A percentile compares a stretch with the other conserved stretches of the same genome.
Conservation (phyloP, 2,797 vertebrate genomes). For the Phalanger gymnotis region DNA sequence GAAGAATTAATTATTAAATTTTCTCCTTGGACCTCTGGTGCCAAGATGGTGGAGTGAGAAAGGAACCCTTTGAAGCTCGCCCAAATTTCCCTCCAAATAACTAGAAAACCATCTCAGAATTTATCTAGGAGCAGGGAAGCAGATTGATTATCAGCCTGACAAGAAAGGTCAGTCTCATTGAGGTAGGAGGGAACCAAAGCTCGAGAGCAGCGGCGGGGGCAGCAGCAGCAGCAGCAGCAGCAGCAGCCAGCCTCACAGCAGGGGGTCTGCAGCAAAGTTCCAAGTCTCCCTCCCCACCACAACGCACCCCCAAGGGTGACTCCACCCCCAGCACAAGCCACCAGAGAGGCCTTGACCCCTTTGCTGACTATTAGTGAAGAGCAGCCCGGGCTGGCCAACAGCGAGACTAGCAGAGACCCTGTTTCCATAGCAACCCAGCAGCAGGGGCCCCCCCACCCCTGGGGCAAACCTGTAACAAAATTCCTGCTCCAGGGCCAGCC, state of each 20-base stretch:
- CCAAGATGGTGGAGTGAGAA: not conserved
- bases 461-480: too few relatives aligned
- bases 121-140: not conserved
- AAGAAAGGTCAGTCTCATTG: not conserved
- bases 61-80: too few relatives aligned
- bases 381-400: not conserved
- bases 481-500: too few relatives aligned
- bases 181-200: not conserved
- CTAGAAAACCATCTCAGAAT: not conserved
- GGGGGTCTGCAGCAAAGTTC: not conserved
- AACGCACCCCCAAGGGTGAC: too few relatives aligned
- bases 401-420: too few relatives aligned
- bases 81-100: not conserved
- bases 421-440: not conserved
- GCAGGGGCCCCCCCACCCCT: not conserved
- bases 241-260: not conserved
- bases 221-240: not conserved
- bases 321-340: not conserved
- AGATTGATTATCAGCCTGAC: too few relatives aligned
- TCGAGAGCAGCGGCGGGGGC: not conserved
- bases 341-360: too few relatives aligned
- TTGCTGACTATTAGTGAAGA: not conserved
- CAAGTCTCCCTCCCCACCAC: too few relatives aligned
- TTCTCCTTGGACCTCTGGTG: not conserved
- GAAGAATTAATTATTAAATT: not conserved